Evolutionary conservation across 2,888 invertebrate genomes (phyloP).

Genomic region (Macaria notata): DNA sequence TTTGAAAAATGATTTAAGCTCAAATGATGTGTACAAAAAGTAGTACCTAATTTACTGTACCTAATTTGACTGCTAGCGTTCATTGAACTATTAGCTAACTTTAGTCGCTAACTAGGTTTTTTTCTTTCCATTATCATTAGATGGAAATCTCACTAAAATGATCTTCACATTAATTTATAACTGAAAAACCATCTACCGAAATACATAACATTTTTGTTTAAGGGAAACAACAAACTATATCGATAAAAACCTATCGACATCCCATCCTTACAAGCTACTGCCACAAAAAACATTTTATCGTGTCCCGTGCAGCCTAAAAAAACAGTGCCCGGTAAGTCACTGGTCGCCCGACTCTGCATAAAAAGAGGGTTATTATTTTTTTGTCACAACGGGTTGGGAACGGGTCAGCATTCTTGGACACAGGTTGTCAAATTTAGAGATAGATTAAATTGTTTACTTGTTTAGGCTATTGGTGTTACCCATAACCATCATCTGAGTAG

Average conservation of each 20-base stretch:
- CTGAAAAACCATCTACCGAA: no score
- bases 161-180: no score
- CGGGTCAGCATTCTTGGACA: slow-evolving; percentile 52
- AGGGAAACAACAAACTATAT: background rate
- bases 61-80: no score
- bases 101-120: no score
- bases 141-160: no score
- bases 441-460: background rate
- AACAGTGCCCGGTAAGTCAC: slow-evolving; percentile 79
- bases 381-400: slow-evolving; percentile 66
- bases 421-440: slow-evolving; percentile 43
- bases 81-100: background rate
- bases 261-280: slow-evolving; percentile 64
- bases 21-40: no score
- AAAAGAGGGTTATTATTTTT: slow-evolving; percentile 71
- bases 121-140: no score
- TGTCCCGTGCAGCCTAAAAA: slow-evolving; percentile 78
- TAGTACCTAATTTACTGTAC: no score
- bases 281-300: slow-evolving; percentile 81
- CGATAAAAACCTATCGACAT: slow-evolving; percentile 43
- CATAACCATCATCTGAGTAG: no score
- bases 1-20: background rate
- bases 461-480: background rate
- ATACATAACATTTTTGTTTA: no score
- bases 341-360: slow-evolving; percentile 63